These are phyloP conservation scores for Bradynema listronoti DNA, from an alignment of 1,140 invertebrate genomes.

Conservation along the genomic window DNA sequence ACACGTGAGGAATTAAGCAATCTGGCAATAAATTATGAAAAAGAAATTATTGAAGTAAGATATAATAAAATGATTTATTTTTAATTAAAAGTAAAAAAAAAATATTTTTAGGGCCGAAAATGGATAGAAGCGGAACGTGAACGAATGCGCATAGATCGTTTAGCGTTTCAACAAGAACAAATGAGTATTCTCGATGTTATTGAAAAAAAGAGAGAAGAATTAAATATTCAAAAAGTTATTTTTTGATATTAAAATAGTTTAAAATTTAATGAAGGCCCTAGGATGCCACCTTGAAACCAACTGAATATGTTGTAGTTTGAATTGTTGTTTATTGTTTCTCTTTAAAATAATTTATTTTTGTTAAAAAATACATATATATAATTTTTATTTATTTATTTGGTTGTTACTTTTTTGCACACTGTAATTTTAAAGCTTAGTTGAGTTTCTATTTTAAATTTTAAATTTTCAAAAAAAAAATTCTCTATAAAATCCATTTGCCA, in stretches of 20 bases:
- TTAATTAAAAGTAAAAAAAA: not conserved
- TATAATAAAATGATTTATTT: not conserved
- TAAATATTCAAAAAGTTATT: conserved; percentile 34
- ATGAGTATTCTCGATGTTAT: conserved; percentile 24
- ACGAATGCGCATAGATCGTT: conserved; percentile 17
- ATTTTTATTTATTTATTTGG: no score
- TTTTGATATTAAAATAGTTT: conserved; percentile 1
- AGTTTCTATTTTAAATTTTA: not conserved
- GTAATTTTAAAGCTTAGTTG: not conserved
- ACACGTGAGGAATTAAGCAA: conserved; percentile 36
- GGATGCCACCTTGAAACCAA: not conserved
- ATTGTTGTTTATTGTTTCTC: no score
- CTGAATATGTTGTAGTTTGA: no score
- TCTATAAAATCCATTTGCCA: no score
- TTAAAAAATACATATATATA: not conserved
- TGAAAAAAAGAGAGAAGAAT: conserved; percentile 35
- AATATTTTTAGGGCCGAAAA: conserved; percentile 24
- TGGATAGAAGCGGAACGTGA: conserved; percentile 38
- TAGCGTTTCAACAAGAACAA: conserved; percentile 47
- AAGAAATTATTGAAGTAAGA: conserved; percentile 30
- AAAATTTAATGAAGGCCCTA: not conserved
- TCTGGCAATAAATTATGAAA: conserved; percentile 21
- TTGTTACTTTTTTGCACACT: not conserved
- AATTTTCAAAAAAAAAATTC: not conserved
- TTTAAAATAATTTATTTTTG: no score